phyloP scores from a whole-genome alignment of 37 sponge, comb jelly and placozoan genomes.

The Eunapius fragilis region DNA sequence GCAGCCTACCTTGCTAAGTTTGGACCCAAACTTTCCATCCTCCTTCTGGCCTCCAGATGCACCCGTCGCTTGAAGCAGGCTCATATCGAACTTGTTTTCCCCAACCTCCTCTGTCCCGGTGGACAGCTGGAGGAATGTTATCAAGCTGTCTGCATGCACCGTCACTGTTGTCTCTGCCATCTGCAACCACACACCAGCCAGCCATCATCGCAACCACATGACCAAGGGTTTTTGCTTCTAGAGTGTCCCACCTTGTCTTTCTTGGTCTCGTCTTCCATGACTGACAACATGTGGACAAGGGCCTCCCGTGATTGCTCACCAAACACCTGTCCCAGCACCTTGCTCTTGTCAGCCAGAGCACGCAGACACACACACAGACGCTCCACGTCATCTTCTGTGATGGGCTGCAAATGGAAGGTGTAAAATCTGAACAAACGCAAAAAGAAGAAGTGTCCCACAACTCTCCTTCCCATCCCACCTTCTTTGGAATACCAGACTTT shows the following conservation, averaged over 20 bases:
- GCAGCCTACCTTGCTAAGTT: constrained; percentile 84
- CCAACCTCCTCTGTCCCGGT: constrained; percentile 55
- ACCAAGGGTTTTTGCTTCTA: neutral
- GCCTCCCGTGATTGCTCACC: constrained; percentile 64
- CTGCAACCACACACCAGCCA: neutral
- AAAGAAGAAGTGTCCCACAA: neutral
- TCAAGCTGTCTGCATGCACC: constrained; percentile 83
- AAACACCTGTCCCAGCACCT: constrained; percentile 78
- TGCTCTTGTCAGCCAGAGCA: constrained; percentile 72
- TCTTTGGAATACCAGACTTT: constrained; percentile 86
- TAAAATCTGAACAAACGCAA: neutral
- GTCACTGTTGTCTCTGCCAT: constrained; percentile 6
- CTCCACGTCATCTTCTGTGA: constrained; percentile 92
- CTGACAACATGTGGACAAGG: constrained; percentile 62
- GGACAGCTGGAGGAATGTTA: constrained; percentile 74
- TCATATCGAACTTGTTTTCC: constrained; percentile 88
- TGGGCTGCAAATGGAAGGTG: constrained; percentile 49
- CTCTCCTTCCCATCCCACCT: constrained; percentile 49
- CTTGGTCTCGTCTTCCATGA: constrained; percentile 27
- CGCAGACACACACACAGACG: constrained; percentile 86
- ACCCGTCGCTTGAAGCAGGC: constrained; percentile 88
- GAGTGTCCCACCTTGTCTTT: constrained; percentile 8
- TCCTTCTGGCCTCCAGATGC: constrained; percentile 36
- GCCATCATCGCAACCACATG: too few species aligned
- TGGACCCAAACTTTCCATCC: constrained; percentile 42